Evolutionary conservation across 1,140 invertebrate genomes (phyloP), one percentile per base, ranked within the genome.

Genomic region (Carcinoscorpius rotundicauda): DNA sequence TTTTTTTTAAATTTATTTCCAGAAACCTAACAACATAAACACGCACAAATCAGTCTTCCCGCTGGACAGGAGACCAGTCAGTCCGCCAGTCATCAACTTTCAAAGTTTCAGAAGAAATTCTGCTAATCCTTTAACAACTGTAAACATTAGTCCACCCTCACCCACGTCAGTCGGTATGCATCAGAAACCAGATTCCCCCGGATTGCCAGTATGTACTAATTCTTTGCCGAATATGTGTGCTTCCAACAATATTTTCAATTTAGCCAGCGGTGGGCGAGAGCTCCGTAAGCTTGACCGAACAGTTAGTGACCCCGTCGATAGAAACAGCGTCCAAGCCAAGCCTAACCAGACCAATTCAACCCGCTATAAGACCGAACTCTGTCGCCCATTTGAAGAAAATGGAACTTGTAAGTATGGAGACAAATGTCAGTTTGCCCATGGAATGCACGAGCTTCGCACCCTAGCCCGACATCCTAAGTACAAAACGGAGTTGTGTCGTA

Each of bases 401-500:
- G 94, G 95, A 52, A 84, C 87, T 65, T 99, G 96, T 82, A 97
- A 97, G 78, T 99, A 98, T 76, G 95, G 93, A 29, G 94, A 98
- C 77, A 99, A 99, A 78, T 99, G 97, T 76, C 97, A 99, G 78
- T 99, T 99, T 79, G 97, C 97, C 3, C 97, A 99, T 77, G 97
- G 97, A 29, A 81, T 84, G 58, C 84, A 85, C 68, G 97, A 99
- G 76, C 81, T 99, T 66, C 85, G 96, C 67, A 93, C 87, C 70
- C 80, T 98, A 62, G 86, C 89, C 68, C 84, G 97, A 64, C 97
- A 99, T 79, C 97, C 97, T 48, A 99, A 99, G 79, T 99, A 99
- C 84, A 99, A 99, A 82, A 99, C 97, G 11, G 96, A 98, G 78
- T 83, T 95, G 49, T 99, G 97, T 78, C 89, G 93, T 73, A 95